A percentile compares a stretch with the other conserved stretches of the same genome.
Conservation (phyloP, 1,140 invertebrate genomes). For the Hycleus phaleratus region DNA sequence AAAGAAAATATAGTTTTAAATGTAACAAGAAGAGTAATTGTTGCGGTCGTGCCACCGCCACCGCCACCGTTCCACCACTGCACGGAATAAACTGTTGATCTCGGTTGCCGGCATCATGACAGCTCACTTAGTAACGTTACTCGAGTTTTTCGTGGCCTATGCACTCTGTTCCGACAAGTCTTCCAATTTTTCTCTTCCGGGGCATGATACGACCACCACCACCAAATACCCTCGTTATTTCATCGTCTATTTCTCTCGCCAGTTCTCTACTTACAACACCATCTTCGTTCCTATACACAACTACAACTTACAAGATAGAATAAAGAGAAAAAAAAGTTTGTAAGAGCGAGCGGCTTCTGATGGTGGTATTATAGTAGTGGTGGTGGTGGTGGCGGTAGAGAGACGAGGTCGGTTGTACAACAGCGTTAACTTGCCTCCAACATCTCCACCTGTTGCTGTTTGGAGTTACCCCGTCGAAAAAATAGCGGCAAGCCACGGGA, state of each 20-base stretch:
- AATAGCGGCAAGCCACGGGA: conserved; percentile 18
- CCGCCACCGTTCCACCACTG: no score
- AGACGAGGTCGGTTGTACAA: conserved; percentile 2
- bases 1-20: no score
- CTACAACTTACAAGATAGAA: neutral
- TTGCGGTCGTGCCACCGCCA: no score
- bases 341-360: no score
- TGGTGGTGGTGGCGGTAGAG: neutral
- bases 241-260: no score
- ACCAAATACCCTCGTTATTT: no score
- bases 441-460: conserved; percentile 23
- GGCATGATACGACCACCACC: neutral
- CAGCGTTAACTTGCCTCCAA: conserved; percentile 9
- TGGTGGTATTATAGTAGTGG: no score
- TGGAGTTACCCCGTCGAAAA: conserved; percentile 9
- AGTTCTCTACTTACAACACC: neutral
- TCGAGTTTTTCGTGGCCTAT: conserved; percentile 30
- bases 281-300: neutral
- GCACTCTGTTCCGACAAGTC: conserved; percentile 30
- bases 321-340: neutral
- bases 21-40: no score
- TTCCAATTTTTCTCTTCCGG: conserved; percentile 31
- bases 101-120: conserved; percentile 23
- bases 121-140: conserved; percentile 31
- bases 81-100: conserved; percentile 20